Conservation (phyloP, 2,797 vertebrate genomes). For the Nyctalus aviator region DNA sequence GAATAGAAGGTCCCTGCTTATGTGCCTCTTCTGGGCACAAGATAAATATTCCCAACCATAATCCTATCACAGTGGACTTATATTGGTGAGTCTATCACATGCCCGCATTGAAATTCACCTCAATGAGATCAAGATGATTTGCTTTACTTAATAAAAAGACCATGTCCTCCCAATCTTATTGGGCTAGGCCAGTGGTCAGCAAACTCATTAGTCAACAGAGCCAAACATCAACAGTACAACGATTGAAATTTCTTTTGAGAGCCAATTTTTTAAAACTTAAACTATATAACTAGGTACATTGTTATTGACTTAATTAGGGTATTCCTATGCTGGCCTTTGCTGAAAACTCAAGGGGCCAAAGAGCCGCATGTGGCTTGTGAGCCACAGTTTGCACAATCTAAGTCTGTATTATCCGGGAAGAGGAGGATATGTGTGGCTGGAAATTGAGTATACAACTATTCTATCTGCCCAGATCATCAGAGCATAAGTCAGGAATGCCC, state of each 20-base stretch:
- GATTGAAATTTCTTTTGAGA: too few species aligned
- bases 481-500: rapidly evolving
- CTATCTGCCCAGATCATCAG: rapidly evolving
- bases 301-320: too few species aligned
- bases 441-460: rapidly evolving
- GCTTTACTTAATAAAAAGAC: neutral
- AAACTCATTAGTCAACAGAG: too few species aligned
- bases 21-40: neutral
- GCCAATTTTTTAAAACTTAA: too few species aligned
- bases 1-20: neutral
- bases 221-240: too few species aligned
- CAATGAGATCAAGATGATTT: rapidly evolving
- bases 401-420: neutral
- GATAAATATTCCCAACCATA: neutral
- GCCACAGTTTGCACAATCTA: too few species aligned
- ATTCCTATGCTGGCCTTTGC: too few species aligned
- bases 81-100: rapidly evolving
- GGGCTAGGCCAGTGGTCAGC: too few species aligned
- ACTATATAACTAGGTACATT: too few species aligned
- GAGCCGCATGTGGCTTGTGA: too few species aligned
- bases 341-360: too few species aligned
- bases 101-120: too few species aligned
- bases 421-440: rapidly evolving
- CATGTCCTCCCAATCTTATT: neutral
- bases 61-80: neutral